These are phyloP conservation scores for Lipophrys pholis DNA, from an alignment of 2,113 vertebrate genomes.

Conservation along the genomic window DNA sequence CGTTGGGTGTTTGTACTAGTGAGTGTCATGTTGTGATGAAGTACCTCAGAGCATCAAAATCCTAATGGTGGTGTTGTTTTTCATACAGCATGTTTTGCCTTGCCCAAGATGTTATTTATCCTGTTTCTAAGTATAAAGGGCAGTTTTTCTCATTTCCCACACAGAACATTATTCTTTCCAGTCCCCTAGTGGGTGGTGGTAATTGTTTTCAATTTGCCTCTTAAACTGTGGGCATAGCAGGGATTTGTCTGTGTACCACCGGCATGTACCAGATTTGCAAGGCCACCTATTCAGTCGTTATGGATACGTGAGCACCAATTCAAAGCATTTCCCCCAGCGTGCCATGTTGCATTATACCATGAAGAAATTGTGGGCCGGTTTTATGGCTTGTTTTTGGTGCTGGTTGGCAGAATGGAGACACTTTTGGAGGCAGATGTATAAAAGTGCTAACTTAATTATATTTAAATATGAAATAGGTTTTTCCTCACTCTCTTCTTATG, in stretches of 20 bases:
- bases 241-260: conserved; percentile 58
- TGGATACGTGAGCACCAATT: conserved; percentile 39
- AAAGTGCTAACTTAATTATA: conserved; percentile 19
- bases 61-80: conserved; percentile 42
- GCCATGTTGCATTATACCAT: conserved; percentile 63
- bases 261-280: conserved; percentile 51
- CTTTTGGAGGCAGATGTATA: conserved; percentile 30
- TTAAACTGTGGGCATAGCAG: conserved; percentile 53
- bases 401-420: conserved; percentile 28
- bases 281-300: conserved; percentile 47
- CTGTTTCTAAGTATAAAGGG: conserved; percentile 41
- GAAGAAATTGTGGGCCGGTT: conserved; percentile 54
- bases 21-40: neutral
- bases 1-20: neutral
- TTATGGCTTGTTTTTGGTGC: conserved; percentile 49
- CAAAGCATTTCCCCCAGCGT: conserved; percentile 46
- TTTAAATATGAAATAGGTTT: neutral
- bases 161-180: conserved; percentile 43
- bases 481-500: conserved; percentile 8
- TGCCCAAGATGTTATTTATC: conserved; percentile 29
- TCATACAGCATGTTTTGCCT: conserved; percentile 43
- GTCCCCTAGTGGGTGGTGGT: conserved; percentile 50
- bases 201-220: conserved; percentile 53
- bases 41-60: conserved; percentile 20
- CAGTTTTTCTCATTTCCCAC: conserved; percentile 59